These are phyloP conservation scores for Mellivora capensis DNA, from an alignment of 2,113 vertebrate species.

Conservation along the genomic window DNA sequence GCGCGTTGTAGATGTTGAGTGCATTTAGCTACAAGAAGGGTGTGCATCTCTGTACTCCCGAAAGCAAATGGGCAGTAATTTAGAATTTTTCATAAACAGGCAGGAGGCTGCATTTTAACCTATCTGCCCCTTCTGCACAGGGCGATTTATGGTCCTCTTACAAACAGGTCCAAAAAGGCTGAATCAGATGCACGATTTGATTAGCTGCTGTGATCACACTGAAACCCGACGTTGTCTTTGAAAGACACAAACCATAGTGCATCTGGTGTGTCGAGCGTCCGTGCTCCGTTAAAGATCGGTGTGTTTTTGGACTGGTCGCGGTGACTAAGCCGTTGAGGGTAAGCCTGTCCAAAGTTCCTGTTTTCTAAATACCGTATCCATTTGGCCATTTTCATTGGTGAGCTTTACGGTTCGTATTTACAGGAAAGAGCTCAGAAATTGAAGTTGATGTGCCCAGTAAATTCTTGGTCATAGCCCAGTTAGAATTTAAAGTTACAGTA, in stretches of 20 bases:
- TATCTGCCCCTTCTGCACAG: conserved; percentile 38
- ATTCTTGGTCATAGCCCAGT: conserved; percentile 76
- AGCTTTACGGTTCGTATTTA: conserved; percentile 65
- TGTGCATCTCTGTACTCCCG: not conserved
- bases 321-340: not conserved
- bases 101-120: conserved; percentile 52
- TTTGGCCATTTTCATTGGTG: conserved; percentile 48
- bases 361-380: conserved; percentile 28
- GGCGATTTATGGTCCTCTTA: not conserved
- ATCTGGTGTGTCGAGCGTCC: not conserved
- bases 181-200: not conserved
- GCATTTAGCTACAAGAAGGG: not conserved
- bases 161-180: not conserved
- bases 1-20: not conserved
- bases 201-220: conserved; percentile 43
- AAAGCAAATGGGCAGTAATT: conserved; percentile 59
- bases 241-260: conserved; percentile 14
- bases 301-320: rapidly evolving
- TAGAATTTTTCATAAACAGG: conserved; percentile 53
- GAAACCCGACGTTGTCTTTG: conserved; percentile 35
- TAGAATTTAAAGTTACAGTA: conserved; percentile 82
- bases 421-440: conserved; percentile 73
- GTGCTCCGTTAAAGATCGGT: not conserved
- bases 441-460: conserved; percentile 77
- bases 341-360: conserved; percentile 41